These are phyloP conservation scores for Bubalus kerabau DNA, from an alignment of 2,113 vertebrate species.

Conservation along the genomic window DNA sequence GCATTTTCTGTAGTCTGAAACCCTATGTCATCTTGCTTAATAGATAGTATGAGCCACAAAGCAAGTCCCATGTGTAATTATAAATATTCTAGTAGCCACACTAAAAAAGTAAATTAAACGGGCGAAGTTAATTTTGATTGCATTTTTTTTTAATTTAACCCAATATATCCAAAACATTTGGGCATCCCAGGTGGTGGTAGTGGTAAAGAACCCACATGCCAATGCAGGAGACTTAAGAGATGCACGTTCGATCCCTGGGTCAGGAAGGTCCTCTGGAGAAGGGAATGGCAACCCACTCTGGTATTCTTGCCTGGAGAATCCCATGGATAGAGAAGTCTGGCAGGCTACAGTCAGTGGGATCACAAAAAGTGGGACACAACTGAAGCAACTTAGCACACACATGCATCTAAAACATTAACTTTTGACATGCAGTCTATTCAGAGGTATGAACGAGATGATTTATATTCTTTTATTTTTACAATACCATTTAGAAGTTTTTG, in stretches of 20 bases:
- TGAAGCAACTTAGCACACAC: background rate
- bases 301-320: background rate
- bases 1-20: background rate
- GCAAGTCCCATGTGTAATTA: background rate
- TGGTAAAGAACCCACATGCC: background rate
- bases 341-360: background rate
- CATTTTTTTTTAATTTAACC: background rate
- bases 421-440: background rate
- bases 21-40: background rate
- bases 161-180: background rate
- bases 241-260: background rate
- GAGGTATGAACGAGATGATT: background rate
- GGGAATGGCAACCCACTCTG: background rate
- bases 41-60: background rate
- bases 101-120: background rate
- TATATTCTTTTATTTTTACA: background rate
- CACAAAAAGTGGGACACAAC: background rate
- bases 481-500: background rate
- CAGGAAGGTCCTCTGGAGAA: background rate
- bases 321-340: background rate
- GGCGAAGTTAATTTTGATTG: background rate
- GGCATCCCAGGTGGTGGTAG: background rate
- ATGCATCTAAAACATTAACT: background rate
- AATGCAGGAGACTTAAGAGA: background rate
- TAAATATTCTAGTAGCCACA: background rate